These are phyloP conservation scores for Pandemis corylana DNA, from an alignment of 2,888 invertebrate species.

Conservation along the genomic window DNA sequence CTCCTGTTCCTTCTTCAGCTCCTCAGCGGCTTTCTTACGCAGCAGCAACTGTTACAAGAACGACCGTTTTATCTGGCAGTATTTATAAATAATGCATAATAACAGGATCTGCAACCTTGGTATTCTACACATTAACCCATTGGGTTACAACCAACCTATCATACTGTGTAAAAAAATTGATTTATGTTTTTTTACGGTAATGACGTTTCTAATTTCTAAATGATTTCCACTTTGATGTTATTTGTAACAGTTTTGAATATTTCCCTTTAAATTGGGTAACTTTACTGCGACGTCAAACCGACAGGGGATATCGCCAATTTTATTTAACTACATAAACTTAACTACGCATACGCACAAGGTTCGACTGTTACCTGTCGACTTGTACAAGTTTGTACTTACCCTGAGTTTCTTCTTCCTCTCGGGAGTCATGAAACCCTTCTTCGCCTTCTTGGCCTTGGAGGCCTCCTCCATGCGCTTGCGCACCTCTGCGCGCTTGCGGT, in stretches of 20 bases:
- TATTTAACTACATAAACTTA: too few relatives aligned
- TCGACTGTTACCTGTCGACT: background rate
- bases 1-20: slow-evolving; percentile 99
- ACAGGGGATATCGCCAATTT: too few relatives aligned
- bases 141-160: too few relatives aligned
- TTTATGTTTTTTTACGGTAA: too few relatives aligned
- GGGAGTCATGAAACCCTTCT: slow-evolving; percentile 99
- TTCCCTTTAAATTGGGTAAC: too few relatives aligned
- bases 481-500: slow-evolving; percentile 99
- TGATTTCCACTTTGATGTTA: too few relatives aligned
- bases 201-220: too few relatives aligned
- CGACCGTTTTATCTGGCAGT: background rate
- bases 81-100: background rate
- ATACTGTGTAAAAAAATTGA: too few relatives aligned
- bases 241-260: too few relatives aligned
- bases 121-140: too few relatives aligned
- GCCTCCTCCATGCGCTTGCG: slow-evolving; percentile 99
- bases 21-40: slow-evolving; percentile 99
- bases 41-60: slow-evolving; percentile 92
- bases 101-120: too few relatives aligned
- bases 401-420: slow-evolving; percentile 99
- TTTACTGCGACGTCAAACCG: too few relatives aligned
- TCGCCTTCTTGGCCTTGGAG: slow-evolving; percentile 99
- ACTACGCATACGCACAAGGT: background rate
- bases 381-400: slow-evolving; percentile 85